Evolutionary conservation across 2,888 invertebrate species (phyloP), one percentile per base, ranked within the genome.

Genomic region (Trissoscelio sp.): DNA sequence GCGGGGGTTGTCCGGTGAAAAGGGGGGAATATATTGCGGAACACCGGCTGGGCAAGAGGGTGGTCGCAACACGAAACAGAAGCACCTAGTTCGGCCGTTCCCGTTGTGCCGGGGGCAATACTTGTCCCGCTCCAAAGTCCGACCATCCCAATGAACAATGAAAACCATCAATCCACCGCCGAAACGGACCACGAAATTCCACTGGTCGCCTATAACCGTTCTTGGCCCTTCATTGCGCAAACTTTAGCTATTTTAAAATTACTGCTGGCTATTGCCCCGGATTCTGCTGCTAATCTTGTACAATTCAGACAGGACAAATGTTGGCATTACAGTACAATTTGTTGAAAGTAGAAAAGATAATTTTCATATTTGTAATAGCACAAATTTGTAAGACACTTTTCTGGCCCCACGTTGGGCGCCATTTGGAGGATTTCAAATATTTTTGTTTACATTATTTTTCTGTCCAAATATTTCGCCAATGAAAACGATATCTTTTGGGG

Each of bases 121-220:
- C 64, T 78, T 34, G 74, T 60, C 72, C 80, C 67, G 69, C 73
- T 62, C 81, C 58, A 70, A 87, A 88, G 85, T 86, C 86, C 85
- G 70, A 77, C 83, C 83, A 85, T 87, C 85, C 83, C 78, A 78
- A 78, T 84, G 86, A 88, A 88, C 87, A 88, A 88, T 88, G 86
- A 88, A 87, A 88, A 86, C 84, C 87, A 88, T 88, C 87, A 86
- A 89, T 88, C 86, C 84, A 79, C 72, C 72, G 73, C 75, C 74
- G 83, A 84, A 86, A 86, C 62, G 83, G 73, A 85, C 85, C 83
- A 57, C 79, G 72, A 82, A 82, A 83, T 83, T 83, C 82, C 73
- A 55, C 67, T 18, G 42, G n/a, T 20, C 22, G 57, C 24, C 67
- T 62, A 44, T 72, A 77, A 78, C 70, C 51, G 57, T 78, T 51